phyloP scores from a whole-genome alignment of 1,140 invertebrate species.

The Hylaeus anthracinus region DNA sequence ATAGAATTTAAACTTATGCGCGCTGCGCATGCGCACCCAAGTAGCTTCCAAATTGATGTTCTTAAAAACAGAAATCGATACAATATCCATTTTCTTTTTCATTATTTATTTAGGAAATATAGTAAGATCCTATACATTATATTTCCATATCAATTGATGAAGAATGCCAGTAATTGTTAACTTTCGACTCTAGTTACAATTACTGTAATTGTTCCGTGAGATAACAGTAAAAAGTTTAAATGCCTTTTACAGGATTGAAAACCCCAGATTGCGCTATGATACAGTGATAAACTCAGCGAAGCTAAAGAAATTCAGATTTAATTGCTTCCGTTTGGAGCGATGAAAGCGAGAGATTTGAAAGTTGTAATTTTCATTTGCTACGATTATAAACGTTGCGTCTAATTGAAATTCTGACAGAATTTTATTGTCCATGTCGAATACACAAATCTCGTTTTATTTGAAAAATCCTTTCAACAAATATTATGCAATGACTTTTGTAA shows the following conservation, averaged over 20 bases:
- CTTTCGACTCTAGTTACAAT: not conserved
- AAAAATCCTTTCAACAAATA: too few relatives aligned
- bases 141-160: not conserved
- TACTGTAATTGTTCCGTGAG: not conserved
- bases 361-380: constrained; percentile 4
- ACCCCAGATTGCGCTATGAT: not conserved
- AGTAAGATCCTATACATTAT: too few relatives aligned
- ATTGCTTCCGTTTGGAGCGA: constrained; percentile 10
- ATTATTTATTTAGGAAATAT: too few relatives aligned
- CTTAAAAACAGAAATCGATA: too few relatives aligned
- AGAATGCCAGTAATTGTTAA: not conserved
- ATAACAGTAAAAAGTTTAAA: not conserved
- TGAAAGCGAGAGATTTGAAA: constrained; percentile 43
- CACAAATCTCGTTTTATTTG: too few relatives aligned
- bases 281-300: not conserved
- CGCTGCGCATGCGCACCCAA: too few relatives aligned
- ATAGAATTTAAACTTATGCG: too few relatives aligned
- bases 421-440: not conserved
- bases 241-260: not conserved
- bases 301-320: constrained; percentile 7
- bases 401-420: constrained; percentile 9
- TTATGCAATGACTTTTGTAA: too few relatives aligned
- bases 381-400: not conserved
- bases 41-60: too few relatives aligned
- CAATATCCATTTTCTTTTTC: too few relatives aligned